Percentiles rank a stretch among this genome's conserved stretches.
Evolutionary conservation across 1,140 invertebrate genomes (phyloP).

Genomic region (Meloidogyne floridensis): DNA sequence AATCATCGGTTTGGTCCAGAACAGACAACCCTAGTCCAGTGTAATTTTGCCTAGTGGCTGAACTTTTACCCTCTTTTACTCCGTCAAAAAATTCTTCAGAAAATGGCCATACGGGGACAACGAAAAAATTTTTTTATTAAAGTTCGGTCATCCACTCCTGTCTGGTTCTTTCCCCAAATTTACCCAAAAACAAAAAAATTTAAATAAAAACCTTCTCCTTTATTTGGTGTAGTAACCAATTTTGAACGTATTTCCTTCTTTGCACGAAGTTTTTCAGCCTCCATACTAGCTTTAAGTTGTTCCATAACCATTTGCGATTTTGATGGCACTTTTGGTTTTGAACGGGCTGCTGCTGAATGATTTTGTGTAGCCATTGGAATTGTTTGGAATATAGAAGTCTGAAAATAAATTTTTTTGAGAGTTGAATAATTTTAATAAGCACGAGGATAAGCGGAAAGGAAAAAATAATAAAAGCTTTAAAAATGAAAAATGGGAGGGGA

Average conservation of each 20-base stretch:
- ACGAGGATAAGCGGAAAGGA: too few species aligned
- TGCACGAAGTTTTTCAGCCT: slow-evolving; percentile 30
- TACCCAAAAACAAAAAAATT: background rate
- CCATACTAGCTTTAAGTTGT: slow-evolving; percentile 37
- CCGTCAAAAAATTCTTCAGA: too few species aligned
- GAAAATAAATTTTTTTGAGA: background rate
- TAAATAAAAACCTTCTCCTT: background rate
- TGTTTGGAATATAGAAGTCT: slow-evolving; percentile 26
- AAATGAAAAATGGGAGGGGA: too few species aligned
- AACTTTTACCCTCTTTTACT: too few species aligned
- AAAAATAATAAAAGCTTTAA: too few species aligned
- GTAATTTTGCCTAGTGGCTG: too few species aligned
- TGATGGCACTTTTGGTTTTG: slow-evolving; percentile 22
- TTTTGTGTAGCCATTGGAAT: background rate
- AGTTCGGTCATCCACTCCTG: background rate
- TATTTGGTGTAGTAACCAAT: background rate
- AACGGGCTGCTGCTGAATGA: background rate
- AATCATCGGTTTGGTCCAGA: too few species aligned
- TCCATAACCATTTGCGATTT: slow-evolving; percentile 40
- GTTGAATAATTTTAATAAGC: background rate
- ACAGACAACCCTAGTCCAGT: too few species aligned
- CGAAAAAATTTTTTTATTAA: background rate
- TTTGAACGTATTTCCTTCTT: slow-evolving; percentile 30
- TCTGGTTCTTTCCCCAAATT: too few species aligned
- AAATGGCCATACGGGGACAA: background rate